Evolutionary conservation across 2,113 vertebrate genomes (phyloP).

Genomic region (Lichenostomus cassidix): DNA sequence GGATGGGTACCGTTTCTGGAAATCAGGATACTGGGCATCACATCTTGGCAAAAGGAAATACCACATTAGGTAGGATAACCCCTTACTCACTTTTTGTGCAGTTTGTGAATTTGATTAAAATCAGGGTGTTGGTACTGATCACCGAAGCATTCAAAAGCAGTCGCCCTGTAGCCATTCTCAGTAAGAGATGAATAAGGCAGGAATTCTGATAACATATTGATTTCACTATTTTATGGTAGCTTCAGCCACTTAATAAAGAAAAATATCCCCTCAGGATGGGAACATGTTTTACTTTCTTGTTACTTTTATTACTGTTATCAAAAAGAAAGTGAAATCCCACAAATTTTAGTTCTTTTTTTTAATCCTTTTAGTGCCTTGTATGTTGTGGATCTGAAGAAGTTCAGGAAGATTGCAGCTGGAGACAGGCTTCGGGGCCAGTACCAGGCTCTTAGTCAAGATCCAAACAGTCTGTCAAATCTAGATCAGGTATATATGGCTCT

Average conservation of each 20-base stretch:
- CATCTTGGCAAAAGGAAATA: conserved; percentile 91
- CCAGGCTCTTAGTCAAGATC: conserved; percentile 94
- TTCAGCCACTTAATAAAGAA: neutral
- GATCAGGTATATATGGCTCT: conserved; percentile 83
- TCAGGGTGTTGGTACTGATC: neutral
- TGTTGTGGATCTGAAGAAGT: conserved; percentile 94
- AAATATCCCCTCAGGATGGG: neutral
- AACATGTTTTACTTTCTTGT: neutral
- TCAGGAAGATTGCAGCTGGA: conserved; percentile 93
- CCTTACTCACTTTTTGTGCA: neutral
- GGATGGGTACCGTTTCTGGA: conserved; percentile 99
- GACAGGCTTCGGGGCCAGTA: conserved; percentile 94
- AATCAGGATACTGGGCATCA: conserved; percentile 93
- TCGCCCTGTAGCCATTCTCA: neutral
- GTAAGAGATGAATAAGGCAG: neutral
- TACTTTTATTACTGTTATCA: neutral
- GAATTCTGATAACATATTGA: neutral
- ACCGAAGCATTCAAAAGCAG: neutral
- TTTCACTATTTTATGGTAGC: neutral
- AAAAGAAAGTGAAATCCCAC: neutral
- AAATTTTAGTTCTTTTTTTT: neutral
- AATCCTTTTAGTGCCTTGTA: conserved; percentile 85
- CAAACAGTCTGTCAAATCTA: conserved; percentile 94
- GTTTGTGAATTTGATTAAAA: neutral
- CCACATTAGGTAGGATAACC: conserved; percentile 86